Conservation (phyloP, 2,113 vertebrate genomes). For the Larimichthys crocea region DNA sequence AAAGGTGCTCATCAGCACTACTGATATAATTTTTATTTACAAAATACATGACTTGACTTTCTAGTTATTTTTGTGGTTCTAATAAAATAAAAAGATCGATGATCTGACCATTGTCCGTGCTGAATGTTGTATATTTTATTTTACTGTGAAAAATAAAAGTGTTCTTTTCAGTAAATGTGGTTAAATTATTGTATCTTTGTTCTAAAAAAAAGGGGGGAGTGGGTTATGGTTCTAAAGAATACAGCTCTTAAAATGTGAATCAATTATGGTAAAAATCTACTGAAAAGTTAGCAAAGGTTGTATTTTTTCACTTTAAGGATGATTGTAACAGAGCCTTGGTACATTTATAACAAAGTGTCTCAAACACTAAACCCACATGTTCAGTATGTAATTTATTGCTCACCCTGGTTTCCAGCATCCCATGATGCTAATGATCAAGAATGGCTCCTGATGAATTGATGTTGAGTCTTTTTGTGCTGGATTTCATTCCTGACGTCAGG, state of each 20-base stretch:
- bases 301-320: neutral
- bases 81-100: neutral
- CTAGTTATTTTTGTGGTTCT: neutral
- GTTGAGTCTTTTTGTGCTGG: constrained; percentile 75
- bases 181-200: neutral
- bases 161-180: neutral
- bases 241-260: neutral
- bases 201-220: neutral
- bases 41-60: neutral
- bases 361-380: constrained; percentile 33
- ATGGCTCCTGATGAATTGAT: constrained; percentile 85
- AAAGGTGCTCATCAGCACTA: neutral
- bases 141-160: too few species aligned
- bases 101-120: neutral
- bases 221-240: neutral
- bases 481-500: constrained; percentile 70
- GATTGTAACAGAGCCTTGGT: neutral
- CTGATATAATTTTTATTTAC: neutral
- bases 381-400: constrained; percentile 40
- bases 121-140: too few species aligned
- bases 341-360: constrained; percentile 21
- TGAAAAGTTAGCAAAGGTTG: neutral
- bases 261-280: neutral
- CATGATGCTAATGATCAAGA: constrained; percentile 76
- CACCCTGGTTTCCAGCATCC: constrained; percentile 37